Evolutionary conservation across 2,888 invertebrate genomes (phyloP), one percentile per base, ranked within the genome.

Genomic region (Cactoblastis cactorum): DNA sequence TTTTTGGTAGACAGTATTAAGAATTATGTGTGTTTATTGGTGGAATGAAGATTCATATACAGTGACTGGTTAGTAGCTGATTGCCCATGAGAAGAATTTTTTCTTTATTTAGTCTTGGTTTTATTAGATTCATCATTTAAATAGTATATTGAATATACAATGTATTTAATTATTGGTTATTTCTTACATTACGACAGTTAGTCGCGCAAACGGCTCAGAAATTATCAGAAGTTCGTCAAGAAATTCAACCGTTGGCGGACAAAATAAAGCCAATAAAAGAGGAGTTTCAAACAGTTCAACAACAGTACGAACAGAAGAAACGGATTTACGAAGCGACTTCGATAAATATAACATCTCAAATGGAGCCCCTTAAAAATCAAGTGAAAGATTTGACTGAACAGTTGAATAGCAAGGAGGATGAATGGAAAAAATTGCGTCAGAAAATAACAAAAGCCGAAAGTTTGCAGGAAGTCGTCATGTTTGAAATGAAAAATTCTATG

Each of bases 271-370:
- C 92, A 1, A 78, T 94, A 49, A 90, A 95, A 59, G 92, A 94
- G 58, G 91, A 92, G 63, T 91, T 90, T 45, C 91, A 94, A 83
- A 91, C 92, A 53, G 69, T 94, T 33, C 91, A 92, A 58, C 91
- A 92, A 62, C 92, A 92, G 60, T 93, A 93, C 71, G 94, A 95
- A 61, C 92, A 93, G 63, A 93, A 92, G 80, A 94, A 94, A 74
- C 74, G 90, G 57, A 76, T 91, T 18, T 94, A 94, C 70, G 94
- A 95, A 71, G 91, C 93, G 2, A 91, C 92, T 49, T 90, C 92
- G 19, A 89, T 89, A 61, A 90, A 90, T 63, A 85, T 91, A 58
- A 83, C 86, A 11, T 88, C 90, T 1, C 90, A 91, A 76, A 85
- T 91, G 82, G 91, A 91, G 54, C 91, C 92, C 55, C 65, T 92